These are phyloP conservation scores for Protosalanx chinensis DNA, from an alignment of 2,797 vertebrate genomes.

Conservation along the genomic window DNA sequence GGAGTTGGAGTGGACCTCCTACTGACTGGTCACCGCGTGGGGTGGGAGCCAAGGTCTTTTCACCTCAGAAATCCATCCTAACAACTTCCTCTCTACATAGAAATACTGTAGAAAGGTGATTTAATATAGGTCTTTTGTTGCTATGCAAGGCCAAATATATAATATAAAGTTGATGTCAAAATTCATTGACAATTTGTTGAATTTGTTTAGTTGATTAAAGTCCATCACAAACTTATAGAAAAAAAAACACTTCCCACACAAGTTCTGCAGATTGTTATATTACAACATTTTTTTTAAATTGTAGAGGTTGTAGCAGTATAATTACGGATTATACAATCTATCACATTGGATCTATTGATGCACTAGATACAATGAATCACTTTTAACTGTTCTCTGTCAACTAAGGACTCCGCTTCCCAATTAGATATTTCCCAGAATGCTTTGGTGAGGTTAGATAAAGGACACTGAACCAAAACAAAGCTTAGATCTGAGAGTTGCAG, in stretches of 20 bases:
- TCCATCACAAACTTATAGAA: too few species aligned
- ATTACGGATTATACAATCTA: background rate
- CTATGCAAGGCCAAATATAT: too few species aligned
- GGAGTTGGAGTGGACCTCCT: conserved; percentile 70
- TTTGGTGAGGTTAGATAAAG: conserved; percentile 26
- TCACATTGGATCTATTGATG: background rate
- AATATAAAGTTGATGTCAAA: background rate
- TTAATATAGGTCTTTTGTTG: background rate
- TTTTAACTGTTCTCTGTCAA: background rate
- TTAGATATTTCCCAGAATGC: conserved; percentile 7
- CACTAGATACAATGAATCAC: background rate
- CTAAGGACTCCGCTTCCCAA: background rate
- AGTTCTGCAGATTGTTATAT: background rate
- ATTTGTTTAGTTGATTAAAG: background rate
- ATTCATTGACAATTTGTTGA: background rate
- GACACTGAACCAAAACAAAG: conserved; percentile 22
- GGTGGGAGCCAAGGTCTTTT: conserved; percentile 33
- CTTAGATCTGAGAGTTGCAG: conserved; percentile 29
- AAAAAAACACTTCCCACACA: too few species aligned
- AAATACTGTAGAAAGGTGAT: background rate
- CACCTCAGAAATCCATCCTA: background rate
- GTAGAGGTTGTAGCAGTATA: too few species aligned
- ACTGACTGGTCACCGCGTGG: conserved; percentile 64
- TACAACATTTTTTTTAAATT: background rate
- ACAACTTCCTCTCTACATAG: background rate